Base-by-base conservation (phyloP, 2,888 invertebrate species). In the Diarsia mendica region DNA sequence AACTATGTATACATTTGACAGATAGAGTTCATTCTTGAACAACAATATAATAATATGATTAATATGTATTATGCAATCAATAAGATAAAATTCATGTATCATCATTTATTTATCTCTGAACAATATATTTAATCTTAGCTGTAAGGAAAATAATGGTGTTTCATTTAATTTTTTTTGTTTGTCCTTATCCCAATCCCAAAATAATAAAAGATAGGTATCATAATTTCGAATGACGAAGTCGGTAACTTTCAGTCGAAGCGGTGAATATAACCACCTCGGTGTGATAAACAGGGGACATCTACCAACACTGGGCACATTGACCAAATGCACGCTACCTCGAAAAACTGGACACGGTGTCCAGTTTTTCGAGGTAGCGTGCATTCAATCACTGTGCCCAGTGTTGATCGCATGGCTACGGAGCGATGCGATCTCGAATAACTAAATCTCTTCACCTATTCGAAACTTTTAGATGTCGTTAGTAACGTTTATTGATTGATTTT, bases 121-220 rank as follows among this genome's bases (percentile, higher is more conserved):
- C 39, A 77, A 77, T 69, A 72, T 66, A 77, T 63, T 66, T 75
- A 55, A 65, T 67, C 72, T 68, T 85, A 77, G 75, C 79, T 58
- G 68, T 72, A 61, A 48, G 63, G 18, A 75, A 66, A 77, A 64
- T 75, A 77, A 64, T 75, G 73, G 11, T 18, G 86, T 85, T 85
- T 85, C 1, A 85, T 83, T 83, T 77, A 46, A 46, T 0, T 49
- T 55, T 39, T 9, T 10, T 8, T 51, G 6, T 46, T 53, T 13
- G 4, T 55, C 28, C 28, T 2, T 2, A 28, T 46, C 48, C 20
- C 3, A 39, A 39, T 39, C 11, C 61, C 39, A 6, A 39, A 39
- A 28, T 55, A 28, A 15, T 8, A 58, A 28, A 28, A 58, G 15
- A 28, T 58, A 58, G 15, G 8, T 58, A 5, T 15, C 23, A 58